Percentiles rank a stretch among this genome's conserved stretches.
Evolutionary conservation across 1,140 invertebrate genomes (phyloP).

Genomic region (Drosophila lacertosa): DNA sequence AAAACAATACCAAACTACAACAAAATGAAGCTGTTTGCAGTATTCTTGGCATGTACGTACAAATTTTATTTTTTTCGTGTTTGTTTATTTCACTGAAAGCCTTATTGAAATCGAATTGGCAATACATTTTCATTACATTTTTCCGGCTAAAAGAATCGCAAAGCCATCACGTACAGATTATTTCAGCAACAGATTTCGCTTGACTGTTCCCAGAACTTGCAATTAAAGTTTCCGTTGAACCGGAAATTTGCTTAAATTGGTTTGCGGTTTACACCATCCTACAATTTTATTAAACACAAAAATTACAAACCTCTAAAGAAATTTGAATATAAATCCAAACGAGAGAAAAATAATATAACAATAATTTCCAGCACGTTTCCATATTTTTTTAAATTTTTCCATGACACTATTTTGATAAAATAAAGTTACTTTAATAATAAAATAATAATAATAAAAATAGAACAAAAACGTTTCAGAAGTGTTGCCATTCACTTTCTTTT

Average conservation of each 20-base stretch:
- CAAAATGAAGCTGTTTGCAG: conserved; percentile 78
- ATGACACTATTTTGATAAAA: too few relatives aligned
- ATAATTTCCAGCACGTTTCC: too few relatives aligned
- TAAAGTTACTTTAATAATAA: too few relatives aligned
- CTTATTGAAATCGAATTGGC: background rate
- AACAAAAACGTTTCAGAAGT: too few relatives aligned
- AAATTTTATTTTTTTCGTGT: background rate
- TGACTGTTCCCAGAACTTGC: conserved; percentile 17
- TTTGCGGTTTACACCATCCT: background rate
- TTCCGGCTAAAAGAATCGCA: background rate
- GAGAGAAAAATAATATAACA: too few relatives aligned
- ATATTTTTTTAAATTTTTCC: too few relatives aligned
- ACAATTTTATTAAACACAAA: background rate
- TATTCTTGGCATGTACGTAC: conserved; percentile 73
- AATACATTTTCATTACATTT: background rate
- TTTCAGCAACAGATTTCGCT: conserved; percentile 8
- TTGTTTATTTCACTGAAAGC: background rate
- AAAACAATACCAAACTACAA: conserved; percentile 19
- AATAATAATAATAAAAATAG: too few relatives aligned
- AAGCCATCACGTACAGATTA: background rate
- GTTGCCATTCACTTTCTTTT: too few relatives aligned
- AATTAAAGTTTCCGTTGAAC: background rate
- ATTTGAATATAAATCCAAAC: too few relatives aligned
- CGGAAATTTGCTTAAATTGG: background rate
- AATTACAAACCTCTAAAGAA: too few relatives aligned